Base-by-base conservation (phyloP, 2,113 vertebrate species). In the Opisthocomus hoazin region DNA sequence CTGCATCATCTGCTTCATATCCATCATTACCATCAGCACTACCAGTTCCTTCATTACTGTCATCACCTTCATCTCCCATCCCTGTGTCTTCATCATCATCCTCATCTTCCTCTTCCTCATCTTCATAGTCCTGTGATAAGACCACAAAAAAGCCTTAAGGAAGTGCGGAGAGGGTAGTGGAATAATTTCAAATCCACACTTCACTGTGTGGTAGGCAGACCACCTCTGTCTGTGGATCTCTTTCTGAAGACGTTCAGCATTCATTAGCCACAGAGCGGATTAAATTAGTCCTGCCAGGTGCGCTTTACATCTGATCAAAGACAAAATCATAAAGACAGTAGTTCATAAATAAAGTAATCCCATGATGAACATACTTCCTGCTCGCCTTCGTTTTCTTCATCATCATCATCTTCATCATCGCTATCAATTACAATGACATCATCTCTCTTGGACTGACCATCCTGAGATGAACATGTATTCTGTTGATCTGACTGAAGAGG, bases 341-440 rank as follows among this genome's bases (percentile, higher is more conserved):
- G 23, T 26, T 65, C 10, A 46, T 34, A 48, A 79, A 43, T 26
- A 36, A 73, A 71, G 21, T 50, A 73, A 89, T 23, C 86, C 36
- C 65, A 77, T 5, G 12, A 56, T 77, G 86, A 9, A 93, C 89
- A 60, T 94, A 98, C 98, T 83, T 99, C 98, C 32, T 99, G 99
- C 50, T 99, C 98, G 6, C 98, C 98, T 87, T 99, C 99, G 4
- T 99, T 99, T 88, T 99, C 99, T 65, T 99, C 98, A 41, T 99
- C 99, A 5, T 99, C 99, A 5, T 98, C 99, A 56, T 99, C 99
- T 95, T 98, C 98, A 19, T 99, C 98, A 93, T 99, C 99, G 30
- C 99, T 99, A 45, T 99, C 98, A 89, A 99, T 99, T 41, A 99
- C 98, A 74, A 99, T 99, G 37, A 99, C 99, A 88, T 99, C 98